Evolutionary conservation across 2,113 vertebrate species (phyloP).

Genomic region (Clupea harengus): DNA sequence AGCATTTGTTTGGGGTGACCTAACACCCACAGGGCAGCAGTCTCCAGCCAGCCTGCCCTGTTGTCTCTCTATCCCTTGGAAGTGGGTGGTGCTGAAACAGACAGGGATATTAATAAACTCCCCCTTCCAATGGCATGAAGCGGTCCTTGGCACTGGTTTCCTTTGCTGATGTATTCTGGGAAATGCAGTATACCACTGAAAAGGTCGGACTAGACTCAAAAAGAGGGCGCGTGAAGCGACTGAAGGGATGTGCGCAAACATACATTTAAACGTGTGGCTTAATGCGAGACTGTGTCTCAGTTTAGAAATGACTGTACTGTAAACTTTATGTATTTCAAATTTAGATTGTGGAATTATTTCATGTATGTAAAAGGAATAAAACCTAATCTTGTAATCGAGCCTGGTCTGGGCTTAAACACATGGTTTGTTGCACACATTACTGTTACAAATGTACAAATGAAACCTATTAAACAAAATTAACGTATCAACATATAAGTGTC

Average conservation of each 20-base stretch:
- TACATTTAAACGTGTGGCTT: constrained; percentile 62
- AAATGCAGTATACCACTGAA: constrained; percentile 45
- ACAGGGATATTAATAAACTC: constrained; percentile 32
- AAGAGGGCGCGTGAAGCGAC: not conserved
- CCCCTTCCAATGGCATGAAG: constrained; percentile 31
- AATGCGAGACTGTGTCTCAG: constrained; percentile 64
- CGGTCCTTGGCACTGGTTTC: not conserved
- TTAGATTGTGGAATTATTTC: constrained; percentile 68
- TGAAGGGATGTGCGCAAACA: constrained; percentile 40
- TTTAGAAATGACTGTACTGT: constrained; percentile 66
- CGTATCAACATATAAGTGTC: constrained; percentile 27
- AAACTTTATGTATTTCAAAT: constrained; percentile 66
- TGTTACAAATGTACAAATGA: constrained; percentile 66
- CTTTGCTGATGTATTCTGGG: constrained; percentile 38
- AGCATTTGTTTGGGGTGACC: not conserved
- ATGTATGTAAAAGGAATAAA: constrained; percentile 62
- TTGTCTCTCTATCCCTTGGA: not conserved
- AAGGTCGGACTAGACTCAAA: constrained; percentile 21
- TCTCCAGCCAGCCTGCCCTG: not conserved
- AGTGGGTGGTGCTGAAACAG: not conserved
- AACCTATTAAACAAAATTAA: constrained; percentile 66
- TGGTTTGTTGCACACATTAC: constrained; percentile 65
- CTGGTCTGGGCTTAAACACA: constrained; percentile 51
- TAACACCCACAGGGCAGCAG: not conserved
- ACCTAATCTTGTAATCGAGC: constrained; percentile 57